phyloP scores from a whole-genome alignment of 2,888 invertebrate genomes.

The Keiferia lycopersicella region DNA sequence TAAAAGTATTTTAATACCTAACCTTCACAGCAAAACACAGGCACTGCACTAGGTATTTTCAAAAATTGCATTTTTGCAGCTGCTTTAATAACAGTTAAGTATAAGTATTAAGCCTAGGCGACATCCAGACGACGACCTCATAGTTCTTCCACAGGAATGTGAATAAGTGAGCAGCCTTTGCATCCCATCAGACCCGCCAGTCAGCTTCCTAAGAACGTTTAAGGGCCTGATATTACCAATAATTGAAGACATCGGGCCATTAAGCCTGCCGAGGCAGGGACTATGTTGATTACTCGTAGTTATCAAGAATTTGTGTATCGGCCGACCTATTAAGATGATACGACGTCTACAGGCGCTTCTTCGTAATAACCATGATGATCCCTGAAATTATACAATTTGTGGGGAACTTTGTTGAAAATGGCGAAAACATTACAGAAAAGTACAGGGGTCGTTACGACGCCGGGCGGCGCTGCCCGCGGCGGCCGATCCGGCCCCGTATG shows the following conservation, averaged over 20 bases:
- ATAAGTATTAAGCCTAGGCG: background rate
- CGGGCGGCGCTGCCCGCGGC: constrained; percentile 63
- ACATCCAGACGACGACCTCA: background rate
- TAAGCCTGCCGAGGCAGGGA: constrained; percentile 70
- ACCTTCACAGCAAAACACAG: constrained; percentile 1
- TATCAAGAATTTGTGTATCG: constrained; percentile 76
- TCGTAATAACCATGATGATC: constrained; percentile 80
- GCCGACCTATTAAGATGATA: constrained; percentile 66
- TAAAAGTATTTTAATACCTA: constrained; percentile 14
- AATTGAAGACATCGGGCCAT: constrained; percentile 74
- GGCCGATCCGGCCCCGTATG: constrained; percentile 65
- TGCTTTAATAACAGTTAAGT: background rate
- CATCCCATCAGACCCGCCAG: constrained; percentile 53
- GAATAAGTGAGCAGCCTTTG: constrained; percentile 48
- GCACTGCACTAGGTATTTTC: background rate
- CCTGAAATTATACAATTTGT: constrained; percentile 80
- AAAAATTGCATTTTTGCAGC: background rate
- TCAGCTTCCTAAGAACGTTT: constrained; percentile 77
- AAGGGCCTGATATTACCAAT: constrained; percentile 77
- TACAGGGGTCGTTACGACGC: constrained; percentile 75
- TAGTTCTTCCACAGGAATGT: constrained; percentile 5
- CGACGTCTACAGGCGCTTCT: constrained; percentile 72
- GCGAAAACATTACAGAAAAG: constrained; percentile 81
- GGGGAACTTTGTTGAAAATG: constrained; percentile 81
- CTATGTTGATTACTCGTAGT: constrained; percentile 79